phyloP scores from a whole-genome alignment of 2,113 vertebrate genomes.

The Spizaetus ornatus region DNA sequence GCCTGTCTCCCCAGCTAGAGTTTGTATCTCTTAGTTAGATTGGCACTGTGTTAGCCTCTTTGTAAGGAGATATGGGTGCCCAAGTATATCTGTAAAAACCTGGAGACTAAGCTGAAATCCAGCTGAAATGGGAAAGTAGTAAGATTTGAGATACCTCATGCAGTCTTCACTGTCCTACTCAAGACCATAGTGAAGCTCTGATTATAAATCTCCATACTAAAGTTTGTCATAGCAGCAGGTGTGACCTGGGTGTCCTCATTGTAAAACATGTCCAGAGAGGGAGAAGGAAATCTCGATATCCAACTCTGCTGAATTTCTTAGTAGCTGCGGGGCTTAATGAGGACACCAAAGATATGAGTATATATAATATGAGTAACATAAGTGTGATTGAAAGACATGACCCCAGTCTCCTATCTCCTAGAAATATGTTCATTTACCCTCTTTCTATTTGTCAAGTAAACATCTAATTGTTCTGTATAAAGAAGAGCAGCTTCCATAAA shows the following conservation, averaged over 20 bases:
- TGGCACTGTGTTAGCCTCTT: fast-evolving
- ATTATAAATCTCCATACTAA: background rate
- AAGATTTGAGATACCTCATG: background rate
- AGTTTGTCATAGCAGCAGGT: background rate
- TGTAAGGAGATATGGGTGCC: background rate
- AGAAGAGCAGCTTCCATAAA: background rate
- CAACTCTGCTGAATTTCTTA: background rate
- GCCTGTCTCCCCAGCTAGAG: background rate
- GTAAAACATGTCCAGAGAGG: background rate
- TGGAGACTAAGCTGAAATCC: background rate
- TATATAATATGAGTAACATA: background rate
- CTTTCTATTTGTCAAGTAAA: background rate
- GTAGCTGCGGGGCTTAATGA: background rate
- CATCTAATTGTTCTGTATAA: background rate
- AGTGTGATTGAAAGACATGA: background rate
- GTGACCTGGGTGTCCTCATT: background rate
- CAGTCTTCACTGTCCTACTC: background rate
- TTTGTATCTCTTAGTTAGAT: background rate
- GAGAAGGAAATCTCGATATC: background rate
- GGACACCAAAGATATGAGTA: background rate
- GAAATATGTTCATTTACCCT: background rate
- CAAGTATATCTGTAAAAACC: background rate
- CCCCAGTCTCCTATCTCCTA: background rate
- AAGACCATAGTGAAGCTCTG: background rate
- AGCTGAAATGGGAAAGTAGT: background rate